Conservation (phyloP, 2,113 vertebrate genomes). For the Sander lucioperca region DNA sequence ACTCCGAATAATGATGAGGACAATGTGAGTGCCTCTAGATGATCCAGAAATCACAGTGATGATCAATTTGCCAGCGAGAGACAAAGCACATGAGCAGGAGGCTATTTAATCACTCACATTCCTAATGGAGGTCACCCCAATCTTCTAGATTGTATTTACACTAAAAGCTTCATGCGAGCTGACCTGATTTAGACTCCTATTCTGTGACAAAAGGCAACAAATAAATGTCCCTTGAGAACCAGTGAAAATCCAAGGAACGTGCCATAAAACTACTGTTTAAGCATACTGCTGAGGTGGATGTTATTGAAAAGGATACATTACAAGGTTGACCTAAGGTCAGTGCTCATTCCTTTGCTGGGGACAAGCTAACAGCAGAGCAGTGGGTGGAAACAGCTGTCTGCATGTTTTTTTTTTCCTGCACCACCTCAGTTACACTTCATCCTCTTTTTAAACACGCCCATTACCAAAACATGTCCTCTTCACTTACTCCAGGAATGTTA, state of each 20-base stretch:
- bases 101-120: slow-evolving; percentile 50
- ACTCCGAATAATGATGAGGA: slow-evolving; percentile 2
- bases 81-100: neutral
- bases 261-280: slow-evolving; percentile 73
- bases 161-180: slow-evolving; percentile 30
- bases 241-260: slow-evolving; percentile 66
- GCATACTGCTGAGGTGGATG: slow-evolving; percentile 72
- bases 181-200: slow-evolving; percentile 51
- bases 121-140: slow-evolving; percentile 25
- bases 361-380: slow-evolving; percentile 55
- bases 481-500: slow-evolving; percentile 74
- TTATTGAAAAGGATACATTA: slow-evolving; percentile 81
- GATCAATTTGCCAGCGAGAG: slow-evolving; percentile 11
- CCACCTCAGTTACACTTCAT: slow-evolving; percentile 58
- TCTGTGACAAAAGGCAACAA: slow-evolving; percentile 68
- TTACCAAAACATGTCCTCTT: slow-evolving; percentile 65
- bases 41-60: slow-evolving; percentile 4
- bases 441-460: slow-evolving; percentile 54
- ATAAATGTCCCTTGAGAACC: slow-evolving; percentile 65
- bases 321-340: slow-evolving; percentile 75
- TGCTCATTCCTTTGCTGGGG: slow-evolving; percentile 53
- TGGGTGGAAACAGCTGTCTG: slow-evolving; percentile 59
- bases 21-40: neutral
- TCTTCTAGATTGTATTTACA: slow-evolving; percentile 40
- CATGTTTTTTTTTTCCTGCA: slow-evolving; percentile 31